Conservation (phyloP, 2,888 invertebrate genomes). For the Chironomus tentans region DNA sequence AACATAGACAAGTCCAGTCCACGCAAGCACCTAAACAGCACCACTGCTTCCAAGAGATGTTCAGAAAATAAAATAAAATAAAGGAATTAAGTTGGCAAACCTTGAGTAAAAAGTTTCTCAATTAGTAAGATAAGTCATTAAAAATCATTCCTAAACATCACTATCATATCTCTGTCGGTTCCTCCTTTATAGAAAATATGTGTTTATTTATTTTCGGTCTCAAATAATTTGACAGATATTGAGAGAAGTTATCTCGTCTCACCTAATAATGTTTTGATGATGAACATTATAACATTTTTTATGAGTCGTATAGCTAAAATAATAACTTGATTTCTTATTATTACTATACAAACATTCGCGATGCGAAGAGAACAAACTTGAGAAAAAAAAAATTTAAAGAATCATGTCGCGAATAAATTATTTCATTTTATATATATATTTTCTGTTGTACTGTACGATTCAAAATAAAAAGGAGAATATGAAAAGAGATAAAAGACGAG, state of each 20-base stretch:
- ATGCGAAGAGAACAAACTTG: neutral
- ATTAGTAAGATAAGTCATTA: too few relatives aligned
- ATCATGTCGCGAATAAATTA: constrained; percentile 21
- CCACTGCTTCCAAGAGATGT: too few relatives aligned
- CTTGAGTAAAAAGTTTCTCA: too few relatives aligned
- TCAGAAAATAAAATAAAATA: too few relatives aligned
- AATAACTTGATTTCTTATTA: too few relatives aligned
- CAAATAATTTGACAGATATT: neutral
- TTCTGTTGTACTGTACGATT: neutral
- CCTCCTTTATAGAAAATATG: neutral
- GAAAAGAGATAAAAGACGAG: neutral
- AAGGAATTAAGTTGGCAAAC: too few relatives aligned
- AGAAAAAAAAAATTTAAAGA: neutral
- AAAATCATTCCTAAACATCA: too few relatives aligned
- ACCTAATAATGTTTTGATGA: neutral
- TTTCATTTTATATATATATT: neutral
- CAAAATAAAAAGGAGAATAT: neutral
- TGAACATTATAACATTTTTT: neutral
- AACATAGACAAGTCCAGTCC: too few relatives aligned
- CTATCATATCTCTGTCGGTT: too few relatives aligned
- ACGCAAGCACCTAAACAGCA: too few relatives aligned
- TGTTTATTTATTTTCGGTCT: neutral
- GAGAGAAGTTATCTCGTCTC: neutral
- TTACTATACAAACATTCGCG: neutral
- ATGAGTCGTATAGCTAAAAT: too few relatives aligned